phyloP scores from a whole-genome alignment of 2,888 invertebrate genomes.

The Eurytoma californica region DNA sequence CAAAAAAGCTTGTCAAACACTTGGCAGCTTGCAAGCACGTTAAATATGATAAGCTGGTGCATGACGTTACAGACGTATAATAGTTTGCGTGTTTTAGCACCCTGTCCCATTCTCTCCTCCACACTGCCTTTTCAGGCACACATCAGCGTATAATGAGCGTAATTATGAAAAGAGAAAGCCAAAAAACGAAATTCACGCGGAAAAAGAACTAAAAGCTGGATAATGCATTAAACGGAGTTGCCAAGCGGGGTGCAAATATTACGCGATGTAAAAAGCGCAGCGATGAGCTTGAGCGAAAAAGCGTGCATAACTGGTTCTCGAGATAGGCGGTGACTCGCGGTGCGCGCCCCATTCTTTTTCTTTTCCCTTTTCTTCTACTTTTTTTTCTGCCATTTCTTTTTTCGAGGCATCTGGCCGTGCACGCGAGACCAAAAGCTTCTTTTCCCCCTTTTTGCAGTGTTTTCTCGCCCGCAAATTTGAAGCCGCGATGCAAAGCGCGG shows the following conservation, averaged over 20 bases:
- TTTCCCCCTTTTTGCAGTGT: constrained; percentile 1
- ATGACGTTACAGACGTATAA: too few relatives aligned
- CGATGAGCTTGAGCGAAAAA: not conserved
- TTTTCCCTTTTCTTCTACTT: too few relatives aligned
- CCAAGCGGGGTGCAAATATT: constrained; percentile 13
- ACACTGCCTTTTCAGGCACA: not conserved
- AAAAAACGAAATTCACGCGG: not conserved
- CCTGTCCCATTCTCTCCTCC: not conserved
- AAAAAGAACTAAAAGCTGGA: constrained; percentile 2
- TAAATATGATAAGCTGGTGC: too few relatives aligned
- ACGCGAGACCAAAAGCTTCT: constrained; percentile 30
- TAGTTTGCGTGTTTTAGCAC: constrained; percentile 3
- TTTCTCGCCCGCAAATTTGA: constrained; percentile 18
- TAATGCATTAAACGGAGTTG: constrained; percentile 3
- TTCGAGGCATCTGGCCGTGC: constrained; percentile 12
- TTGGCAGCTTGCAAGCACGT: too few relatives aligned
- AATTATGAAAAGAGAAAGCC: not conserved
- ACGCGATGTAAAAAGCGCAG: constrained; percentile 1
- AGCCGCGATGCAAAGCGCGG: not conserved
- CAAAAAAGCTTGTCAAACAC: too few relatives aligned
- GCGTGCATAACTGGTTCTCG: constrained; percentile 12
- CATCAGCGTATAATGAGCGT: not conserved
- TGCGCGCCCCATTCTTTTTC: not conserved
- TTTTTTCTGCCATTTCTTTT: constrained; percentile 2
- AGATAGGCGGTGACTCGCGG: not conserved